Evolutionary conservation across 2,797 vertebrate genomes (phyloP).

Genomic region (Rhinatrema bivittatum): DNA sequence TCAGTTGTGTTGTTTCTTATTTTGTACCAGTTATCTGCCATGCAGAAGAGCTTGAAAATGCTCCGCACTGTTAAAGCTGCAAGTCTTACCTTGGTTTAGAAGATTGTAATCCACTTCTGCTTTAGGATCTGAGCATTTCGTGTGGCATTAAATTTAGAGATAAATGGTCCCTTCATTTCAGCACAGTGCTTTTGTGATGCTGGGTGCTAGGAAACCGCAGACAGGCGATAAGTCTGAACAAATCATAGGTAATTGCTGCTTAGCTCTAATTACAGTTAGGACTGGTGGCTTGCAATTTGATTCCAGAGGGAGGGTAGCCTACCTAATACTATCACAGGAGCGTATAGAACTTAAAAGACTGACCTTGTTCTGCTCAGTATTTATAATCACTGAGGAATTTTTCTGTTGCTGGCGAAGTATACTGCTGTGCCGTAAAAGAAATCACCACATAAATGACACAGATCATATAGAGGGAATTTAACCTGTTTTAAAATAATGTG

Average conservation of each 20-base stretch:
- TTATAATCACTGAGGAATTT: slow-evolving; percentile 18
- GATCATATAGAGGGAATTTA: no score
- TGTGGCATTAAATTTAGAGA: slow-evolving; percentile 11
- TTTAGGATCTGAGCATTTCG: slow-evolving; percentile 12
- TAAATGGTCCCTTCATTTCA: slow-evolving; percentile 46
- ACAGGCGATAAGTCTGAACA: slow-evolving; percentile 37
- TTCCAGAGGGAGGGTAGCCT: slow-evolving; percentile 32
- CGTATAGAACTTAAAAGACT: slow-evolving; percentile 49
- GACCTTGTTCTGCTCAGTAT: slow-evolving; percentile 25
- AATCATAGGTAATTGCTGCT: slow-evolving; percentile 42
- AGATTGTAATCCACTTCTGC: slow-evolving; percentile 19
- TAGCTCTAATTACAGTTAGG: slow-evolving; percentile 48
- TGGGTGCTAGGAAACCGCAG: slow-evolving; percentile 33
- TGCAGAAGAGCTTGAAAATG: not conserved
- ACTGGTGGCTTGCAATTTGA: slow-evolving; percentile 46
- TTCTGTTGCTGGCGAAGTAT: not conserved
- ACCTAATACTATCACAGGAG: slow-evolving; percentile 34
- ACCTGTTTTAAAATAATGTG: no score
- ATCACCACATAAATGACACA: no score
- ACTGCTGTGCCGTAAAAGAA: not conserved
- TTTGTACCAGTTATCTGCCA: not conserved
- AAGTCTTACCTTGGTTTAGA: slow-evolving; percentile 35
- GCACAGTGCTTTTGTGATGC: slow-evolving; percentile 22
- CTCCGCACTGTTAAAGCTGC: slow-evolving; percentile 4
- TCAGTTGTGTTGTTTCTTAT: no score